Base-by-base conservation (phyloP, 2,888 invertebrate species). In the Cactoblastis cactorum region DNA sequence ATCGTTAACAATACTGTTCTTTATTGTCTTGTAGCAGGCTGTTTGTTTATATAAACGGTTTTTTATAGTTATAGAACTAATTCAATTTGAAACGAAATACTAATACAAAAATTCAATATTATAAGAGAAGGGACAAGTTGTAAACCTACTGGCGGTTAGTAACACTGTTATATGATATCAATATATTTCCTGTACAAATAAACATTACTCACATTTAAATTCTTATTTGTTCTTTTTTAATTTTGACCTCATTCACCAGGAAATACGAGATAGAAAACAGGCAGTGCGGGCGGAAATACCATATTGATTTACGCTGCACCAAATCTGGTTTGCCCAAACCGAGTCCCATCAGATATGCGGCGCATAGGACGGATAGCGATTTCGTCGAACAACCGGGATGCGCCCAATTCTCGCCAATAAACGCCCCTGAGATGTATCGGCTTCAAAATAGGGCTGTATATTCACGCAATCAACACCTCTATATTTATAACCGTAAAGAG, bases 321-420 rank as follows among this genome's bases (percentile, higher is more conserved):
- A 74, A 69, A 65, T 69, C 70, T 69, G 74, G 69, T 69, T 71
- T 74, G 77, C 73, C 74, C 71, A 69, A 80, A 72, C 68, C 59
- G 69, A 73, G 71, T 79, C 76, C 77, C 79, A 81, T 81, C 79
- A 74, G 79, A 79, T 79, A 78, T 79, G 69, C 68, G 61, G 70
- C 74, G 77, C 72, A 77, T 80, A 83, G 83, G 82, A 82, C 74
- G 83, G 80, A 83, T 83, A 85, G 84, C 83, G 82, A 84, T 84
- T 85, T 80, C 76, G 79, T 74, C 75, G 77, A 80, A 81, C 83
- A 83, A 78, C 85, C 88, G 88, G 88, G 88, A 88, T 86, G 87
- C 85, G 84, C 85, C 86, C 85, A 88, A 88, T 88, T 88, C 84
- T 80, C 82, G 80, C 80, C 83, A 88, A 86, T 88, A 85, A 87